Evolutionary conservation across 2,113 vertebrate species (phyloP), one percentile per base, ranked within the genome.

Genomic region (Zapus hudsonius): DNA sequence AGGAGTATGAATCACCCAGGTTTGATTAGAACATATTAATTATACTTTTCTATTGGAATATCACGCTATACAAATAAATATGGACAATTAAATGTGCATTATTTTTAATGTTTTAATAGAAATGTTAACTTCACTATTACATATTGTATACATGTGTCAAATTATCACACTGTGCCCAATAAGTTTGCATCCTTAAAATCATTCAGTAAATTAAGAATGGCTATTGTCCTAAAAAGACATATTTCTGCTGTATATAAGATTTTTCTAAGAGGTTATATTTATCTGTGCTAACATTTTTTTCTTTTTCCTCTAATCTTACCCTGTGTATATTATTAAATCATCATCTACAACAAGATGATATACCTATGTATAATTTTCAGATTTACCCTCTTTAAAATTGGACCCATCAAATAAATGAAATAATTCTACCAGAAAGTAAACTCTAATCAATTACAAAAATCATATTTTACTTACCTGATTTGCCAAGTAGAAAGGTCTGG

Each of bases 341-440:
- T 42, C 42, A 16, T 42, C 52, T 79, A 73, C 31, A 90, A 59
- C 33, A 11, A 78, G 23, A 75, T 79, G 63, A 25, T 63, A 31
- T 81, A 63, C 38, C 33, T 44, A n/a, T n/a, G n/a, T 94, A 23
- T 76, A 27, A 40, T 76, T 90, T 88, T n/a, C 38, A 92, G 42
- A 40, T 47, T 78, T 61, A 42, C 12, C 12, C 7, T 25, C 29
- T 64, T 90, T 66, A 44, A n/a, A 61, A 52, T 38, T 92, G 52
- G 17, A 12, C 36, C 7, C 25, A 61, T 64, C 27, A 33, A 2
- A 15, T 63, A 79, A 74, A 23, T 84, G 25, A 82, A 81, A 85
- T 22, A 87, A 64, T 1, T 22, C 12, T 80, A 6, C 44, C 31
- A 15, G 31, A 83, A 38, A 42, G 84, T 38, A 8, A 73, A 1